These are phyloP conservation scores for Panulirus ornatus DNA, from an alignment of 1,140 invertebrate genomes.

Conservation along the genomic window DNA sequence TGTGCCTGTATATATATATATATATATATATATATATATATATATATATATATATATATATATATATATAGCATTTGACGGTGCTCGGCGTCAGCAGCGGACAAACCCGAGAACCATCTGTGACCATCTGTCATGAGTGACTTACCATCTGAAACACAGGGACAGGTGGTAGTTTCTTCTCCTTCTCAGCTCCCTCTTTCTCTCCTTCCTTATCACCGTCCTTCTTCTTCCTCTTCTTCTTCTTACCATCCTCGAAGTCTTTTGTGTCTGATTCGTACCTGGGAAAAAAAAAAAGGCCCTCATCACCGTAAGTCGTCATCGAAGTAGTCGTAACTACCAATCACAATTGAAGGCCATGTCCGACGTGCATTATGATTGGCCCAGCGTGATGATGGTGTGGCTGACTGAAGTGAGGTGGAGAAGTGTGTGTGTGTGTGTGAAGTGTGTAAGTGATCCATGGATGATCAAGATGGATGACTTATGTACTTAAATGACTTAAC, in stretches of 20 bases:
- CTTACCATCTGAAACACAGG: constrained; percentile 19
- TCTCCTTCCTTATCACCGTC: background rate
- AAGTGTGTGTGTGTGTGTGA: background rate
- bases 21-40: background rate
- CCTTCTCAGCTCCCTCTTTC: background rate
- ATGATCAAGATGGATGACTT: too few relatives aligned
- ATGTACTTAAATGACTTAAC: too few relatives aligned
- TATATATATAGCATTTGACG: background rate
- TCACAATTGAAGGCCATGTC: too few relatives aligned
- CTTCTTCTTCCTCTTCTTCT: background rate
- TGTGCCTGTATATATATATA: background rate
- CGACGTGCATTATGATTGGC: too few relatives aligned
- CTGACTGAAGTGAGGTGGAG: background rate
- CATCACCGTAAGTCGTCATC: background rate
- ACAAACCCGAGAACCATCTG: background rate
- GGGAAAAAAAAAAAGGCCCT: background rate
- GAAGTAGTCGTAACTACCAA: too few relatives aligned
- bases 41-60: background rate
- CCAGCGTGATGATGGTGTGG: too few relatives aligned
- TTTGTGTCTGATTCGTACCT: background rate
- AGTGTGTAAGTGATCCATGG: background rate
- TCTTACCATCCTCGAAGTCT: background rate
- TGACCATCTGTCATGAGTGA: background rate
- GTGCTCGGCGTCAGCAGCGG: background rate
- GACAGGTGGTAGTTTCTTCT: background rate